phyloP scores from a whole-genome alignment of 2,888 invertebrate genomes.

The Ellobium chinense region DNA sequence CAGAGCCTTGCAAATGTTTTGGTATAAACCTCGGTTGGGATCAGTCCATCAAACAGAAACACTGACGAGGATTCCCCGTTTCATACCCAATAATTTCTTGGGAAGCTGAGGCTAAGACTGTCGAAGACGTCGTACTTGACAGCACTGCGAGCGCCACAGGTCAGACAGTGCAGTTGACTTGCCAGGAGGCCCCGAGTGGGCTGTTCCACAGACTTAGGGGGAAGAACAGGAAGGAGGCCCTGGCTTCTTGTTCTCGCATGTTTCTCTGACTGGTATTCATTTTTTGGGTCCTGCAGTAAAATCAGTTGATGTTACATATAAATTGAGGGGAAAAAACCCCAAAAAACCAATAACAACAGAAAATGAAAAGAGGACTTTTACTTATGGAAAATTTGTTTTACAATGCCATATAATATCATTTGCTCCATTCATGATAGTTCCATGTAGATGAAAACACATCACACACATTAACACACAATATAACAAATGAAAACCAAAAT shows the following conservation, averaged over 20 bases:
- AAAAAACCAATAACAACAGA: neutral
- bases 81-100: conserved; percentile 37
- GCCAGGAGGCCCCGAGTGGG: conserved; percentile 89
- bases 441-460: too few relatives aligned
- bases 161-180: conserved; percentile 87
- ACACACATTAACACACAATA: too few relatives aligned
- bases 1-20: too few relatives aligned
- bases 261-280: conserved; percentile 60
- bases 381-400: too few relatives aligned
- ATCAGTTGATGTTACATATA: conserved; percentile 73
- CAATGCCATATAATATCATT: too few relatives aligned
- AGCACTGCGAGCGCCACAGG: conserved; percentile 88
- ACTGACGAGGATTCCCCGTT: too few relatives aligned
- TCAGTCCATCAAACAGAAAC: too few relatives aligned
- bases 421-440: too few relatives aligned
- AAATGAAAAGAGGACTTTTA: neutral
- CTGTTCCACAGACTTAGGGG: conserved; percentile 76
- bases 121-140: conserved; percentile 96
- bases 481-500: too few relatives aligned
- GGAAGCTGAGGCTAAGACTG: conserved; percentile 87
- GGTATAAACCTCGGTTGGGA: too few relatives aligned
- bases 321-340: conserved; percentile 71
- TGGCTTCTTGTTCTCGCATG: conserved; percentile 61
- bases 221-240: conserved; percentile 68
- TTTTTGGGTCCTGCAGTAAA: conserved; percentile 55